phyloP scores from a whole-genome alignment of 2,797 vertebrate genomes.

The Tenualosa thibaudeaui region DNA sequence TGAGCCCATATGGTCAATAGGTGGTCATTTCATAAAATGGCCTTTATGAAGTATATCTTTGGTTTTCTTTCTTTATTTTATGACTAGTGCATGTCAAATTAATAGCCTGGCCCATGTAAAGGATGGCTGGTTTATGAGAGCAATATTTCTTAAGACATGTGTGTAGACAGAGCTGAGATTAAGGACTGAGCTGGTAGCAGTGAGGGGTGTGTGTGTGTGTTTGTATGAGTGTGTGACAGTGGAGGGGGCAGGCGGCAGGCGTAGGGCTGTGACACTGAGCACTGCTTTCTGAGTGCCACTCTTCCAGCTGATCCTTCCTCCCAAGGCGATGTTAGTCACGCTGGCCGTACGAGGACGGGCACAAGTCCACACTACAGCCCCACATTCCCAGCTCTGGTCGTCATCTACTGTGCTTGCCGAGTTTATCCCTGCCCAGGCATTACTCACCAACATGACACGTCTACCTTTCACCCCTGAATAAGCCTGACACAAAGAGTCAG shows the following conservation, averaged over 20 bases:
- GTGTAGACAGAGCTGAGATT: neutral
- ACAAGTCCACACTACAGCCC: constrained; percentile 46
- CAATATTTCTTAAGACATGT: constrained; percentile 10
- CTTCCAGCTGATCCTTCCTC: constrained; percentile 49
- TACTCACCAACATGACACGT: neutral
- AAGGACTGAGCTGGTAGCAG: neutral
- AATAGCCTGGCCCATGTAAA: neutral
- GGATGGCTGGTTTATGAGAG: neutral
- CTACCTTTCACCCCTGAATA: neutral
- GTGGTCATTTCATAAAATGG: neutral
- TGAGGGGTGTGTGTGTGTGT: constrained; percentile 20
- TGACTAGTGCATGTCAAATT: neutral
- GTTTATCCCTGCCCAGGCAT: neutral
- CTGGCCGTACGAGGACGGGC: constrained; percentile 53
- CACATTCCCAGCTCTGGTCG: constrained; percentile 26
- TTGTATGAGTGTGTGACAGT: constrained; percentile 20
- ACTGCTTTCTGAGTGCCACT: constrained; percentile 43
- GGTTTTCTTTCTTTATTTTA: neutral
- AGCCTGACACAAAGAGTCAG: constrained; percentile 12
- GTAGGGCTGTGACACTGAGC: constrained; percentile 41
- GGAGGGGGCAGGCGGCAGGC: neutral
- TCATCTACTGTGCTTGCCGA: neutral
- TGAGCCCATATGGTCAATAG: neutral
- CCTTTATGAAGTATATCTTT: neutral
- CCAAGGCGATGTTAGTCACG: constrained; percentile 56